Evolutionary conservation across 2,797 vertebrate species (phyloP), one percentile per base, ranked within the genome.

Genomic region (Anomalospiza imberbis): DNA sequence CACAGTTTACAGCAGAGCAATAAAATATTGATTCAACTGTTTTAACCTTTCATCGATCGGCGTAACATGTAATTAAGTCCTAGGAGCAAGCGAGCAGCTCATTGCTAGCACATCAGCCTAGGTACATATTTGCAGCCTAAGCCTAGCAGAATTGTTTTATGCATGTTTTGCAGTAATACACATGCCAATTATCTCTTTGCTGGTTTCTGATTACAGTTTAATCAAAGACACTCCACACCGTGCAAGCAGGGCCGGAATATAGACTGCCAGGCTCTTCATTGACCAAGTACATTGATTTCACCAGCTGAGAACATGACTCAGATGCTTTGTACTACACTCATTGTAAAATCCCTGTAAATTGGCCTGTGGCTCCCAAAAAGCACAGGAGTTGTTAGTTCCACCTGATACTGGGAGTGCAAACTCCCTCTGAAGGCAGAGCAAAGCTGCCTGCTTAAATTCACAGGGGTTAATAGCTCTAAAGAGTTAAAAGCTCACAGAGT

Each of bases 11-110:
- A 89, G 79, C 78, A 86, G 71, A 26, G 58, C 61, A 82, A 95
- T 80, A 87, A 95, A 96, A 89, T 93, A 96, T 91, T 90, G 94
- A 96, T 92, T 95, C 62, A 94, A 85, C 79, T 89, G 86, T 87
- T 95, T 94, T 92, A 73, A 95, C 86, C 91, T 94, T 92, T 85
- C 88, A 92, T 94, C 85, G 55, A 94, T 92, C 0, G 1, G 58
- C 48, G 2, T 47, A 96, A 82, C 88, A 63, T 13, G 53, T 89
- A 86, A 96, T 96, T 94, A 95, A 97, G 63, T 57, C 36, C 65
- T 55, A 29, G 32, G 57, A 86, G 74, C 66, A 76, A 85, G 66
- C 4, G 3, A 57, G 55, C 81, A 80, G 61, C 75, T 91, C 83
- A 63, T n/a, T 87, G 72, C 73, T 62, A 77, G 54, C 21, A 54